phyloP scores from a whole-genome alignment of 2,113 vertebrate genomes.

The Psettodes erumei region DNA sequence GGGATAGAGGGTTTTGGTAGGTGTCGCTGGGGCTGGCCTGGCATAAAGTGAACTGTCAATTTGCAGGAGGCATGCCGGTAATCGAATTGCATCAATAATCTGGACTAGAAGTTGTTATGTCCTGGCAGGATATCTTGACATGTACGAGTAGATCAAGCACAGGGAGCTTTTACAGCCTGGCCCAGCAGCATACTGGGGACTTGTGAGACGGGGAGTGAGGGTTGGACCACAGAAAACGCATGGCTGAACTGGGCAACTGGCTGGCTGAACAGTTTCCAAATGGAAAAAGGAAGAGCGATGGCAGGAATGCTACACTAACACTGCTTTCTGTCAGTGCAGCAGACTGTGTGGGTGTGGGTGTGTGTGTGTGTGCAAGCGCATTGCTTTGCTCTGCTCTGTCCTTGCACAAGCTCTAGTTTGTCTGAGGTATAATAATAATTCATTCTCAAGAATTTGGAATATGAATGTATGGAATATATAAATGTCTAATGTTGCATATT shows the following conservation, averaged over 20 bases:
- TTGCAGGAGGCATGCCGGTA: conserved; percentile 51
- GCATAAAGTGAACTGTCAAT: conserved; percentile 53
- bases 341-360: conserved; percentile 12
- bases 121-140: conserved; percentile 61
- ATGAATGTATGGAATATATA: conserved; percentile 2
- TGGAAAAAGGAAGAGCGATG: conserved; percentile 64
- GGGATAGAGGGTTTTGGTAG: conserved; percentile 38
- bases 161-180: conserved; percentile 66
- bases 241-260: conserved; percentile 77
- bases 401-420: background rate
- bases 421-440: background rate
- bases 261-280: conserved; percentile 76
- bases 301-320: conserved; percentile 28
- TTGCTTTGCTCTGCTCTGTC: background rate
- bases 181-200: conserved; percentile 73
- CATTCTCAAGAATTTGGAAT: background rate
- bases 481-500: conserved; percentile 20
- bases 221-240: conserved; percentile 77
- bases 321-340: conserved; percentile 30
- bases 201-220: conserved; percentile 79
- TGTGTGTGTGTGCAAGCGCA: conserved; percentile 2
- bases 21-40: conserved; percentile 52
- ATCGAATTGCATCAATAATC: conserved; percentile 62
- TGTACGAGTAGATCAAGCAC: conserved; percentile 54
- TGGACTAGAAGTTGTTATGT: conserved; percentile 64